A percentile compares a stretch with the other conserved stretches of the same genome.
These are phyloP conservation scores for Papilio xuthus DNA, from an alignment of 1,140 invertebrate genomes.

Conservation along the genomic window DNA sequence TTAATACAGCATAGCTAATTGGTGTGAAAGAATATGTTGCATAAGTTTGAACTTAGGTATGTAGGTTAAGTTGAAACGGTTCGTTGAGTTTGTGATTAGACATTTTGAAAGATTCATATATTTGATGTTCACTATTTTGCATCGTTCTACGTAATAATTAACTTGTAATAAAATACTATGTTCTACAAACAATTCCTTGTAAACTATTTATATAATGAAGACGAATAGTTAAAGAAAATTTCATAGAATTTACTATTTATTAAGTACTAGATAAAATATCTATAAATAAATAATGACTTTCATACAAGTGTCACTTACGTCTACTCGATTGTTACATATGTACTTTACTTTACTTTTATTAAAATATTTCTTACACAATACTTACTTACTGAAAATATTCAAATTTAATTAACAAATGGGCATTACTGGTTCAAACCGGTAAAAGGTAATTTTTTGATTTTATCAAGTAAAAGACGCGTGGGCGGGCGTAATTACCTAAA, in stretches of 20 bases:
- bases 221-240: too few relatives aligned
- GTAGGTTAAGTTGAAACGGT: conserved; percentile 30
- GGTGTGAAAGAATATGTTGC: conserved; percentile 19
- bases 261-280: too few relatives aligned
- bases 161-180: background rate
- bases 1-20: background rate
- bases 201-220: background rate
- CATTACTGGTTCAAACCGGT: background rate
- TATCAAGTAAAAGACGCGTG: background rate
- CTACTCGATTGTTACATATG: too few relatives aligned
- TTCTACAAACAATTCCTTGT: background rate
- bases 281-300: too few relatives aligned
- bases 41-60: conserved; percentile 36
- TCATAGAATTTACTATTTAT: too few relatives aligned
- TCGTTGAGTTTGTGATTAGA: conserved; percentile 14
- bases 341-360: too few relatives aligned
- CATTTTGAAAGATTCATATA: conserved; percentile 18
- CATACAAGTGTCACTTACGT: too few relatives aligned
- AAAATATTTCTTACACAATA: too few relatives aligned
- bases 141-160: background rate
- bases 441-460: background rate
- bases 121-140: conserved; percentile 1
- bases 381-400: too few relatives aligned
- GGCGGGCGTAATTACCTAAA: conserved; percentile 25
- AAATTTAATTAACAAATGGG: background rate